Conservation (phyloP, 2,888 invertebrate genomes). For the Troides helena region DNA sequence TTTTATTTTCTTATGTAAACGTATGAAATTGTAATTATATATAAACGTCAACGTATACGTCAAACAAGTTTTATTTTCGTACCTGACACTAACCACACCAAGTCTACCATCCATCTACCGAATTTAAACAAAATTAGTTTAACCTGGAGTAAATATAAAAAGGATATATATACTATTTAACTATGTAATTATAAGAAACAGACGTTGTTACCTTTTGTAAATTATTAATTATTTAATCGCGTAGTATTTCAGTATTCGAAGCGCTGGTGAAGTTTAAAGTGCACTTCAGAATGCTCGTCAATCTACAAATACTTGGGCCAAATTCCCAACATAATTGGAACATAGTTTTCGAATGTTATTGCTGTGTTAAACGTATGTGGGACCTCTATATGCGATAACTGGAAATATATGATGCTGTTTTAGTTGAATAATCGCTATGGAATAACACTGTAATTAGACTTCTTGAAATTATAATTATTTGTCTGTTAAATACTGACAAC, state of each 20-base stretch:
- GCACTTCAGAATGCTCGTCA: slow-evolving; percentile 22
- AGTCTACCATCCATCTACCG: too few species aligned
- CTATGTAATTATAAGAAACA: not conserved
- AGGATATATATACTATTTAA: too few species aligned
- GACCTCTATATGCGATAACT: slow-evolving; percentile 11
- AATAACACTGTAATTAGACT: not conserved
- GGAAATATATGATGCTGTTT: not conserved
- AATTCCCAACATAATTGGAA: slow-evolving; percentile 27
- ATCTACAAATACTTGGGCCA: slow-evolving; percentile 28
- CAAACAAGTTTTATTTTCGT: too few species aligned
- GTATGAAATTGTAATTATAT: too few species aligned
- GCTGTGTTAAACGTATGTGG: slow-evolving; percentile 9
- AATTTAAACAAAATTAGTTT: too few species aligned
- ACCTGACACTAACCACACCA: too few species aligned
- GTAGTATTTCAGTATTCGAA: slow-evolving; percentile 12
- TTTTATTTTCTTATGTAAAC: too few species aligned
- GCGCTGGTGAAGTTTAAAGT: slow-evolving; percentile 21
- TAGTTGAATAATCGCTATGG: not conserved
- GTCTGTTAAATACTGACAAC: not conserved
- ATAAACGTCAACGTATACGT: too few species aligned
- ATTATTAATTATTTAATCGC: slow-evolving; percentile 18
- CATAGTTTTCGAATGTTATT: slow-evolving; percentile 22
- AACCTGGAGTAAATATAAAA: too few species aligned
- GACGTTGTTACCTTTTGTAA: not conserved
- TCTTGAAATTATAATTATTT: not conserved